Base-by-base conservation (phyloP, 2,797 vertebrate species). In the Notolepis coatsorum region DNA sequence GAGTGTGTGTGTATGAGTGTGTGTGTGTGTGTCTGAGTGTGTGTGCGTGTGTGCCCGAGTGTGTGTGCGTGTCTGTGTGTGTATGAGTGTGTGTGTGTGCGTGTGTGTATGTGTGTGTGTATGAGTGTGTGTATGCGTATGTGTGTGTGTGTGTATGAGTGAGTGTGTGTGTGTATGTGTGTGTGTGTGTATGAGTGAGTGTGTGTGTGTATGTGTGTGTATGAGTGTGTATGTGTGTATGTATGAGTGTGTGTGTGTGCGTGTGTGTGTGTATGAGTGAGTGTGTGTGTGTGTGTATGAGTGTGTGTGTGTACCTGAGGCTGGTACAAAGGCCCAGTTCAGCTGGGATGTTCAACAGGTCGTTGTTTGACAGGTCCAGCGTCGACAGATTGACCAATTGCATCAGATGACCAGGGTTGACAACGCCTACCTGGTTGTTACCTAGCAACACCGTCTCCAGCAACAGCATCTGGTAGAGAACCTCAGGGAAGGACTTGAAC, bases 341-440 rank as follows among this genome's bases (percentile, higher is more conserved):
- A 1, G 96, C 96, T 0, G 97, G 95, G 55, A 99, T 85, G 2
- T 94, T 95, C 4, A 96, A 84, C 37, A 99, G 90, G 86, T 99
- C 97, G 0, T 99, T 99, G 84, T 99, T 99, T 61, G 96, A 95
- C 61, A 98, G 93, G 79, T 99, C 97, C 82, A 99, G 63, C 0
- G 96, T 98, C 1, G 86, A 92, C 30, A 99, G 89, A 46, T 71
- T 89, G 7, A 82, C 89, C 89, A 99, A 79, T 48, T 63, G 82
- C 61, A 87, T 85, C 17, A 99, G 83, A 35, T 80, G 88, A 50
- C 85, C 31, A 0, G 97, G 90, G 63, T 98, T 93, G 4, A 99
- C 59, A 45, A 64, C 78, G 7, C 88, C 91, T 51, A 99, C 91
- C 81, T 96, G 96, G 84, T 99, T 99, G 85, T 94, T 97, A 57